phyloP scores from a whole-genome alignment of 2,888 invertebrate species.

The Trachelus stipa region DNA sequence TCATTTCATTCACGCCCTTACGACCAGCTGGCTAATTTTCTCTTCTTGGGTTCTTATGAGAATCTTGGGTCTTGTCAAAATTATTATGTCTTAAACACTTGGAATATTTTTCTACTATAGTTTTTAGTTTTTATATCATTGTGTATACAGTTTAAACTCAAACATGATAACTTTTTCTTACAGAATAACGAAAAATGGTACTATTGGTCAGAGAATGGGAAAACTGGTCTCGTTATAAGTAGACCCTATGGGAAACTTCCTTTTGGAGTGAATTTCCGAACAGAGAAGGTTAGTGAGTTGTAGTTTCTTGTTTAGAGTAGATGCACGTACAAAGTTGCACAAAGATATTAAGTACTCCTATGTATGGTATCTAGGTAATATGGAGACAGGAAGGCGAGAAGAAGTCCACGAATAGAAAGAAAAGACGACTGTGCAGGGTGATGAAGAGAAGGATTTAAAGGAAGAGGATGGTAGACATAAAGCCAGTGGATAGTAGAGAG shows the following conservation, averaged over 20 bases:
- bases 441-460: not conserved
- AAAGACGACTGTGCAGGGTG: not conserved
- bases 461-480: constrained; percentile 16
- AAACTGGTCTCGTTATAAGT: not conserved
- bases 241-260: not conserved
- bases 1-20: not conserved
- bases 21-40: not conserved
- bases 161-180: not conserved
- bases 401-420: not conserved
- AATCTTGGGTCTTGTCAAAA: not conserved
- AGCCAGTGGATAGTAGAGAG: not conserved
- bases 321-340: constrained; percentile 27
- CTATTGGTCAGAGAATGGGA: not conserved
- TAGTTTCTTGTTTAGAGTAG: not conserved
- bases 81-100: not conserved
- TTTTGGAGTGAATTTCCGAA: not conserved
- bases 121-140: not conserved
- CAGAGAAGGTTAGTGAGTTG: not conserved
- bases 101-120: not conserved
- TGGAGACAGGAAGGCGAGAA: not conserved
- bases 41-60: not conserved
- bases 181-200: not conserved
- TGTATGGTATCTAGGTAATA: constrained; percentile 7
- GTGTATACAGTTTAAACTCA: not conserved
- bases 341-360: constrained; percentile 37